phyloP scores from a whole-genome alignment of 1,140 invertebrate species.

The Chrysoperla carnea region DNA sequence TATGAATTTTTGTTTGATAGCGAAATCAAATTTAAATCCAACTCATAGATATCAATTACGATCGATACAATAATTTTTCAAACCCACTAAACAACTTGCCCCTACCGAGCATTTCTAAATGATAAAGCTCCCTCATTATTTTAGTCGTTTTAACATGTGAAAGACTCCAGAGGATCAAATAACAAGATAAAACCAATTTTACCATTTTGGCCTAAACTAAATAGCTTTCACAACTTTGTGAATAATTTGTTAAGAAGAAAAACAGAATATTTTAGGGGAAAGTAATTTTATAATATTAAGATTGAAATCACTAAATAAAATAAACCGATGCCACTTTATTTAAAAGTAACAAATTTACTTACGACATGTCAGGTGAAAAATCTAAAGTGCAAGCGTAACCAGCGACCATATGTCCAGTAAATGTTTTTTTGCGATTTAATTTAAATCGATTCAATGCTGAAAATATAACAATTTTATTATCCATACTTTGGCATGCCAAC shows the following conservation, averaged over 20 bases:
- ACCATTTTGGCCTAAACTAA: no score
- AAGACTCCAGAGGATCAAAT: no score
- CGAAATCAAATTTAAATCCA: not conserved
- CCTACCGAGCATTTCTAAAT: no score
- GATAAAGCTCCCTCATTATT: no score
- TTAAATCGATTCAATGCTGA: constrained; percentile 94
- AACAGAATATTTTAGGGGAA: not conserved
- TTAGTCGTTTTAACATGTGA: no score
- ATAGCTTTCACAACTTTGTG: no score
- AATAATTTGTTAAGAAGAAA: not conserved
- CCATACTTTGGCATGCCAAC: constrained; percentile 98
- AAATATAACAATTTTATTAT: constrained; percentile 98
- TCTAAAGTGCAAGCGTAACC: constrained; percentile 96
- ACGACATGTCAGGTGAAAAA: constrained; percentile 98
- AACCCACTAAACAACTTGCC: no score
- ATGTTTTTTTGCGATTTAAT: constrained; percentile 94
- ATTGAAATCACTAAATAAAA: not conserved
- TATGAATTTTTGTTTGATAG: not conserved
- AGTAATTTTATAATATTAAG: not conserved
- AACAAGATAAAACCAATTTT: no score
- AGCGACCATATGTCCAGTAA: constrained; percentile 97
- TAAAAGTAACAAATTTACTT: constrained; percentile 8
- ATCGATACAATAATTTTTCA: not conserved
- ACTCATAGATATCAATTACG: no score
- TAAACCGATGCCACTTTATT: not conserved